phyloP scores from a whole-genome alignment of 2,113 vertebrate genomes.

The Cavia aperea region DNA sequence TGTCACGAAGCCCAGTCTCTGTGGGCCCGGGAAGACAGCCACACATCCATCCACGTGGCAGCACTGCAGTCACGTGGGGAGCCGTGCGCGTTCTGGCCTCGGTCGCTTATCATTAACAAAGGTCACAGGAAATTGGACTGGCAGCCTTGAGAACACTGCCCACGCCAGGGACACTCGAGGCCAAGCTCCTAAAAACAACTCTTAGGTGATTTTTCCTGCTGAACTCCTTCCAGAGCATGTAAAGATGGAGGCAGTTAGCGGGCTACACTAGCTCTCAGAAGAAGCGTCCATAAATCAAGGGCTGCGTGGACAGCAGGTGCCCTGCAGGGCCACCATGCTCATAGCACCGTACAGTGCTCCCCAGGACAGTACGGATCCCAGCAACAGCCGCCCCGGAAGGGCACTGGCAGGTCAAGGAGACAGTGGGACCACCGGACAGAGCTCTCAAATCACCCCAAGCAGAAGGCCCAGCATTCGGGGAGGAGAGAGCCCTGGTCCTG shows the following conservation, averaged over 20 bases:
- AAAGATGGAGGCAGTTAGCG: neutral
- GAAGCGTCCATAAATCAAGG: neutral
- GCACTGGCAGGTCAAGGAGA: fast-evolving
- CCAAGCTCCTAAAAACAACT: neutral
- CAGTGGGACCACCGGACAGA: no score
- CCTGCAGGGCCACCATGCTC: fast-evolving
- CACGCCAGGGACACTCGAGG: fast-evolving
- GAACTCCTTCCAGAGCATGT: neutral
- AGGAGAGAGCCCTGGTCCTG: neutral
- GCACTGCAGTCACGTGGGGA: neutral
- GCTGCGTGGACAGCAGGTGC: neutral
- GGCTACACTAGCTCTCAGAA: neutral
- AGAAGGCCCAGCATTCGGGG: neutral
- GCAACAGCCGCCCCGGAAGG: neutral
- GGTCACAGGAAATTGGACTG: neutral
- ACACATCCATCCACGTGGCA: fast-evolving
- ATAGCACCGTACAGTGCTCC: neutral
- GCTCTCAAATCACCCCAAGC: neutral
- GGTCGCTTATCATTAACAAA: neutral
- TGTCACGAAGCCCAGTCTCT: neutral
- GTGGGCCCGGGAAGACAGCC: neutral
- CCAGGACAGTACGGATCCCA: fast-evolving
- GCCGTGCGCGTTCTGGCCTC: fast-evolving
- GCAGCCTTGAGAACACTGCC: neutral
- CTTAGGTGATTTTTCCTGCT: neutral